Conservation (phyloP, 1,140 invertebrate species). For the Brachionus plicatilis region DNA sequence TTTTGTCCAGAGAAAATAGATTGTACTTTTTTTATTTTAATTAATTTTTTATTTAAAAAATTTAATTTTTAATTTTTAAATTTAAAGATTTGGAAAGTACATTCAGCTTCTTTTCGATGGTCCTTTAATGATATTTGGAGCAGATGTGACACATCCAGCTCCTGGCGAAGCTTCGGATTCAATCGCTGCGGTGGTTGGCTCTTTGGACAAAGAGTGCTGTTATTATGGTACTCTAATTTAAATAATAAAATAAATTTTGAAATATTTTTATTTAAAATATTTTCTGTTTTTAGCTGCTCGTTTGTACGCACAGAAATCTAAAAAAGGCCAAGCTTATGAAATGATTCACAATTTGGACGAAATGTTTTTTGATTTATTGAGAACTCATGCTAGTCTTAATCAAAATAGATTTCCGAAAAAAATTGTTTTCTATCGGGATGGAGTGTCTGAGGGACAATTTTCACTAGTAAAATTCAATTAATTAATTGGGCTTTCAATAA, state of each 20-base stretch:
- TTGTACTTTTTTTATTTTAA: background rate
- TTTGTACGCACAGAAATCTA: background rate
- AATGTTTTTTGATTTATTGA: background rate
- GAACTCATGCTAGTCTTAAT: background rate
- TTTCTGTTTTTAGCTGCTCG: background rate
- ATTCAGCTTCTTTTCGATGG: slow-evolving; percentile 77
- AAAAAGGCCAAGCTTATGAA: slow-evolving; percentile 37
- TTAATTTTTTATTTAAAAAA: background rate
- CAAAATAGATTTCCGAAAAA: slow-evolving; percentile 19
- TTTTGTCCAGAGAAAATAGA: slow-evolving; percentile 60
- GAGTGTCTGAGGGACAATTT: slow-evolving; percentile 82
- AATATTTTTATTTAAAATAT: background rate
- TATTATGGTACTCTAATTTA: slow-evolving; percentile 8
- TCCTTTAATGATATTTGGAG: slow-evolving; percentile 97
- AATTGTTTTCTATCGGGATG: slow-evolving; percentile 59
- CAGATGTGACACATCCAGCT: slow-evolving; percentile 99
- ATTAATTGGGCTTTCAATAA: too few relatives aligned
- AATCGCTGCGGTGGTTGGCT: slow-evolving; percentile 74
- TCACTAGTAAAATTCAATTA: background rate
- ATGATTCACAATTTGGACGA: slow-evolving; percentile 38
- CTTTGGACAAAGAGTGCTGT: slow-evolving; percentile 29
- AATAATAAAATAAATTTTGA: background rate
- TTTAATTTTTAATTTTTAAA: background rate
- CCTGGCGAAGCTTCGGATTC: slow-evolving; percentile 97
- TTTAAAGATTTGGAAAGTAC: slow-evolving; percentile 9